Evolutionary conservation across 2,113 vertebrate species (phyloP).

Genomic region (Atherinomorus stipes): DNA sequence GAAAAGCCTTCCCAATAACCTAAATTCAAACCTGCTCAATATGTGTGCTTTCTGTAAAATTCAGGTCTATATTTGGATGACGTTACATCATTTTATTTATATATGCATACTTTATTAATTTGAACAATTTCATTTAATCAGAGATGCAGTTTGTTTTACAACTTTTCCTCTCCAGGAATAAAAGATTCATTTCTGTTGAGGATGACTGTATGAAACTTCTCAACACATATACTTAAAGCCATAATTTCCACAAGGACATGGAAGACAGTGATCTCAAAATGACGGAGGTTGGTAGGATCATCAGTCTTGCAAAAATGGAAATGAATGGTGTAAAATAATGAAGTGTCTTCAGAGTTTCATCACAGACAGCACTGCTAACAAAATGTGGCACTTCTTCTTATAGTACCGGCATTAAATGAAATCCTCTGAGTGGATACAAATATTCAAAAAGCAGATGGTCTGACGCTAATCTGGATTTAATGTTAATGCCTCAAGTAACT

Average conservation of each 20-base stretch:
- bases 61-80: too few species aligned
- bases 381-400: slow-evolving; percentile 52
- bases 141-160: too few species aligned
- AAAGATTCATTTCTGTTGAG: too few species aligned
- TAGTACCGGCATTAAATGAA: slow-evolving; percentile 66
- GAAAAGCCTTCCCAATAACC: too few species aligned
- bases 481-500: slow-evolving; percentile 62
- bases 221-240: not conserved
- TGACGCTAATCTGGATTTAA: slow-evolving; percentile 80
- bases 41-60: too few species aligned
- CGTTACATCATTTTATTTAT: too few species aligned
- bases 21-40: too few species aligned
- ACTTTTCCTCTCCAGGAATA: too few species aligned
- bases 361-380: slow-evolving; percentile 28
- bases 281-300: slow-evolving; percentile 3
- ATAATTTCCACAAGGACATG: not conserved
- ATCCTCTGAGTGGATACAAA: slow-evolving; percentile 73
- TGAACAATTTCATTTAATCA: too few species aligned
- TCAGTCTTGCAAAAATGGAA: slow-evolving; percentile 13
- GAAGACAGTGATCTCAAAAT: not conserved
- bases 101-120: too few species aligned
- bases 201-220: not conserved
- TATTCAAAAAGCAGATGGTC: slow-evolving; percentile 75
- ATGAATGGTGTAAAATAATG: slow-evolving; percentile 12
- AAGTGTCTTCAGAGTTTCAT: slow-evolving; percentile 25